Evolutionary conservation across 2,113 vertebrate genomes (phyloP).

Genomic region (Hipposideros armiger): DNA sequence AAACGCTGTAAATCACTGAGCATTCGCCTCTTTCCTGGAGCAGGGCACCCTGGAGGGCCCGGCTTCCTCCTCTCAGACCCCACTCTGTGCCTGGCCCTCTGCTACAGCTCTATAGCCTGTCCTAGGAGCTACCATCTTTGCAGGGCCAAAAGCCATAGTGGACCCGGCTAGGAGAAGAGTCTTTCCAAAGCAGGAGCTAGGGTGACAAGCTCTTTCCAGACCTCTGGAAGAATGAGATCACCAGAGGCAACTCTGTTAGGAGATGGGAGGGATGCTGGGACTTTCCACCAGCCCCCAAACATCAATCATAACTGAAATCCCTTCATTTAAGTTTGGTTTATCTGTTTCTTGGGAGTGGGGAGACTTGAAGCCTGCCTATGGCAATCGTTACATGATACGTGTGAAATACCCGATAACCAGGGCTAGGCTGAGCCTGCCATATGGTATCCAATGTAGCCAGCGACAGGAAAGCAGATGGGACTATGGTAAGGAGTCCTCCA

Average conservation of each 20-base stretch:
- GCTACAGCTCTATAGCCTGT: background rate
- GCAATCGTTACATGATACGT: background rate
- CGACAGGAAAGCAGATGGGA: background rate
- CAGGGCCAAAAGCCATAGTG: background rate
- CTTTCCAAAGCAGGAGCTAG: background rate
- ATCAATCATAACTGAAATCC: background rate
- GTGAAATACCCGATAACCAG: background rate
- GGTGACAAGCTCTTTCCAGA: background rate
- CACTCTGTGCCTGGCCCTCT: background rate
- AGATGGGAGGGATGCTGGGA: background rate
- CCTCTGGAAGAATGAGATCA: background rate
- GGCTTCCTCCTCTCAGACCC: background rate
- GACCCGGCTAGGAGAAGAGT: background rate
- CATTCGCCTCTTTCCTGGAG: background rate
- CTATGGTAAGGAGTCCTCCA: background rate
- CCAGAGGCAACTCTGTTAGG: background rate
- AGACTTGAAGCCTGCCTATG: background rate
- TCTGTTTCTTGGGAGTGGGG: background rate
- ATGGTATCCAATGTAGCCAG: background rate
- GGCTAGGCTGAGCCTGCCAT: background rate
- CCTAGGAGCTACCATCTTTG: background rate
- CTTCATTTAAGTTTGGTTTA: background rate
- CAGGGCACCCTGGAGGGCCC: background rate
- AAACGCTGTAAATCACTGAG: conserved; percentile 8
- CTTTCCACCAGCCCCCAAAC: background rate